Percentiles rank a stretch among this genome's conserved stretches.
Evolutionary conservation across 2,113 vertebrate genomes (phyloP).

Genomic region (Clarias magur): DNA sequence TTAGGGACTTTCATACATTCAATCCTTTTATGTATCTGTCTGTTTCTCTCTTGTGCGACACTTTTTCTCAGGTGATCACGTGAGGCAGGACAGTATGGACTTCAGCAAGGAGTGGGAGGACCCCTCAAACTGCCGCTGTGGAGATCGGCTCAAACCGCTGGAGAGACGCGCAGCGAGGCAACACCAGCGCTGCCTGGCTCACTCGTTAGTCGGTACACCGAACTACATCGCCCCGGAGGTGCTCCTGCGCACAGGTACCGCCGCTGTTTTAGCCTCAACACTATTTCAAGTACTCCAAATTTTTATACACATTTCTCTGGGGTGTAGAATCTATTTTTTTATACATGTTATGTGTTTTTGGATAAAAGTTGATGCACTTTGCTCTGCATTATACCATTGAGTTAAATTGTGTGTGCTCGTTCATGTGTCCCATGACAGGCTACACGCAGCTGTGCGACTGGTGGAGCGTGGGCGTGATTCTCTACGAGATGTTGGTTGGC

Average conservation of each 20-base stretch:
- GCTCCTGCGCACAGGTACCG: slow-evolving; percentile 87
- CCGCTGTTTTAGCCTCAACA: neutral
- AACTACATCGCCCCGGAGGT: slow-evolving; percentile 98
- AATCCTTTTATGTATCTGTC: neutral
- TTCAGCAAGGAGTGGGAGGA: slow-evolving; percentile 98
- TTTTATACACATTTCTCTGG: neutral
- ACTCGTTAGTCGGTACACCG: slow-evolving; percentile 95
- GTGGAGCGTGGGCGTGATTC: slow-evolving; percentile 99
- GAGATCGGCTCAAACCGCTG: slow-evolving; percentile 89
- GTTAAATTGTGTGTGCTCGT: neutral
- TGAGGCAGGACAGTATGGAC: slow-evolving; percentile 97
- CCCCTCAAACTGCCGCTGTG: slow-evolving; percentile 85
- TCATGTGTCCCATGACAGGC: slow-evolving; percentile 56
- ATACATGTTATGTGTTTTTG: neutral
- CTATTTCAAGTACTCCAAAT: neutral
- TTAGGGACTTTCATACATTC: no score
- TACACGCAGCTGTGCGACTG: slow-evolving; percentile 98
- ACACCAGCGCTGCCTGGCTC: slow-evolving; percentile 95
- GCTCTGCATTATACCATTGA: neutral
- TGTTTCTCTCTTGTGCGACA: neutral
- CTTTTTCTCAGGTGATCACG: slow-evolving; percentile 82
- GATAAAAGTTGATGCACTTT: neutral
- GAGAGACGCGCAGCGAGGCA: slow-evolving; percentile 91
- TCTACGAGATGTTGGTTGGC: slow-evolving; percentile 99
- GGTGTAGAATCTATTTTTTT: no score